Base-by-base conservation (phyloP, 2,888 invertebrate genomes). In the Resseliella maxima region DNA sequence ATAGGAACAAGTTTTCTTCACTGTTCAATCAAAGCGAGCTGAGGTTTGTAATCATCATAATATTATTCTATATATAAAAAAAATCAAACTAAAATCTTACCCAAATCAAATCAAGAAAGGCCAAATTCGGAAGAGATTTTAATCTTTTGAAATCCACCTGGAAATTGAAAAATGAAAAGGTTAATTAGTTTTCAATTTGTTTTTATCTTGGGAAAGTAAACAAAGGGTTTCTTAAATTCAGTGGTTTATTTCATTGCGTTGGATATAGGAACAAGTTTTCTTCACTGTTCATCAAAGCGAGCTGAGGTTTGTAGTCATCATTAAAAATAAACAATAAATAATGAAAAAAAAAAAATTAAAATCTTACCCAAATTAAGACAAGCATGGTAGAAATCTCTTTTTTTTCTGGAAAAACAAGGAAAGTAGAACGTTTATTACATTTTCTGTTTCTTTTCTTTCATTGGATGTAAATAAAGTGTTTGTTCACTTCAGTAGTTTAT, bases 271-370 rank as follows among this genome's bases (percentile, higher is more conserved):
- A 87, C 87, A 87, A 87, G 54, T 87, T 88, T 83, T 87, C 88
- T 87, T 88, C 87, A 87, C 35, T 31, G 64, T 18, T 38, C 24
- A 50, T 88, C 88, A 88, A 87, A 88, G 88, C 87, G 88, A 88
- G 88, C 88, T 88, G 87, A 86, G 87, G 87, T 81, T 85, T 27
- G 46, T 27, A 38, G 59, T 86, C 86, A 86, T 87, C 85, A 86
- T 86, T 35, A 18, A 31, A 31, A 81, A 81, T 1, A n/a, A n/a
- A n/a, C 21, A 27, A 31, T 27, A 27, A 72, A 27, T 41, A 41
- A 41, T 12, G 41, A 41, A 41, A 59, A 59, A 59, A 59, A 59
- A 59, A n/a, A 59, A 59, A 59, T 24, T n/a, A n/a, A n/a, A n/a
- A n/a, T n/a, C n/a, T n/a, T n/a, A n/a, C n/a, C n/a, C n/a, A n/a